Evolutionary conservation across 2,113 vertebrate genomes (phyloP).

Genomic region (Xenopus laevis): DNA sequence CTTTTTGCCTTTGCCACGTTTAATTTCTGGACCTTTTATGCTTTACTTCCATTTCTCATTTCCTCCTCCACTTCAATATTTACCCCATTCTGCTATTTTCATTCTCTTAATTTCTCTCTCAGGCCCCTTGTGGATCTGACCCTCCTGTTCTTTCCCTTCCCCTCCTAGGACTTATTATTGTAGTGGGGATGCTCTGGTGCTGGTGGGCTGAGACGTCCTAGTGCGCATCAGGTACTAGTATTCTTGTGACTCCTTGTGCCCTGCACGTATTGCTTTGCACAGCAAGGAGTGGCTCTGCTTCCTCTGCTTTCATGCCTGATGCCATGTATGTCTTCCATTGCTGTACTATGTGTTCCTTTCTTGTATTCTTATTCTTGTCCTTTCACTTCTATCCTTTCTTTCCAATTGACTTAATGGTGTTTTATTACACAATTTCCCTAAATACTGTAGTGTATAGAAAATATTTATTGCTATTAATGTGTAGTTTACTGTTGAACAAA

Average conservation of each 20-base stretch:
- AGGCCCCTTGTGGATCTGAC: slow-evolving; percentile 71
- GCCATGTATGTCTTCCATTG: background rate
- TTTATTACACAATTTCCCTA: too few relatives aligned
- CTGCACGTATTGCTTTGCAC: slow-evolving; percentile 31
- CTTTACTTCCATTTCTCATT: background rate
- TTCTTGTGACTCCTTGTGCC: slow-evolving; percentile 40
- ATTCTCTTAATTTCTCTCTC: slow-evolving; percentile 60
- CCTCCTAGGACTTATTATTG: slow-evolving; percentile 89
- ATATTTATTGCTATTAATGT: too few relatives aligned
- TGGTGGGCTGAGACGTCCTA: slow-evolving; percentile 90
- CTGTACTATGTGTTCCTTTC: background rate
- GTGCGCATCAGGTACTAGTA: slow-evolving; percentile 79
- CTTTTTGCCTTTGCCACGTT: background rate
- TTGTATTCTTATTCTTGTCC: slow-evolving; percentile 1
- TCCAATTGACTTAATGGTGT: too few relatives aligned
- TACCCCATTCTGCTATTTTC: slow-evolving; percentile 45
- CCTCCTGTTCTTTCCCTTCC: slow-evolving; percentile 75
- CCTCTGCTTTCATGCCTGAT: background rate
- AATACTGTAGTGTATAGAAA: too few relatives aligned
- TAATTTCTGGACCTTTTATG: slow-evolving; percentile 3
- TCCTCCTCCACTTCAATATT: slow-evolving; percentile 39
- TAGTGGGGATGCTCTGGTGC: slow-evolving; percentile 91
- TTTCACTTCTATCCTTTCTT: too few relatives aligned
- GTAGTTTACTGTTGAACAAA: too few relatives aligned
- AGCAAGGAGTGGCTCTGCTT: slow-evolving; percentile 5